A percentile compares a stretch with the other conserved stretches of the same genome.
These are phyloP conservation scores for Chrysocyon brachyurus DNA, from an alignment of 2,797 vertebrate species.

Conservation along the genomic window DNA sequence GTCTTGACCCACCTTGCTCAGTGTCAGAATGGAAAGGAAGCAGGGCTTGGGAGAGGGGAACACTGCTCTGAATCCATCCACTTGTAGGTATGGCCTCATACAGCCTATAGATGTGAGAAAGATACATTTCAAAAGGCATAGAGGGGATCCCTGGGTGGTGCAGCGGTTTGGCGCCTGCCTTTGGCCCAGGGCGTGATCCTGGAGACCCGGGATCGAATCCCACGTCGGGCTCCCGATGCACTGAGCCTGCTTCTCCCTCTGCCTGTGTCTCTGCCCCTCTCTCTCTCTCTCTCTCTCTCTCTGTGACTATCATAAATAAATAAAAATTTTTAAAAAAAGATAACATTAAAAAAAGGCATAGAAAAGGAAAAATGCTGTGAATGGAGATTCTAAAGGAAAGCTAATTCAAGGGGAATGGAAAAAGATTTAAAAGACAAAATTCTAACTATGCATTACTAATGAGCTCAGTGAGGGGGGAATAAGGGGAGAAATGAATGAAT, in stretches of 20 bases:
- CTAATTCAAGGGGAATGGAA: neutral
- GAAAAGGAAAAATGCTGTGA: neutral
- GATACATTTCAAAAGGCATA: neutral
- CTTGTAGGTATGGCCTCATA: neutral
- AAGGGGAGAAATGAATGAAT: neutral
- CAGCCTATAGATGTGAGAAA: neutral
- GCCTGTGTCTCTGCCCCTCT: too few species aligned
- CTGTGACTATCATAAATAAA: too few species aligned
- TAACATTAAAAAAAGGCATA: neutral
- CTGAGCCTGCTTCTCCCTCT: too few species aligned
- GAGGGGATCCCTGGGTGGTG: neutral
- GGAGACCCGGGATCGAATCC: too few species aligned
- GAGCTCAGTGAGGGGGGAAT: neutral
- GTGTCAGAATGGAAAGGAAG: neutral
- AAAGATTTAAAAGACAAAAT: constrained; percentile 20
- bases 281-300: too few species aligned
- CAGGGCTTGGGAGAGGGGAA: neutral
- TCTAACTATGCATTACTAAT: neutral
- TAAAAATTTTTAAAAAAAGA: too few species aligned
- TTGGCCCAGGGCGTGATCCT: too few species aligned
- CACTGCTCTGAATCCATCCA: neutral
- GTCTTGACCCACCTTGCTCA: neutral
- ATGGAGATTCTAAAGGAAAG: neutral
- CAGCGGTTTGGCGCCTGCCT: too few species aligned
- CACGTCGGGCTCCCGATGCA: too few species aligned